phyloP scores from a whole-genome alignment of 2,888 invertebrate species.

The Neoitamus cyanurus region DNA sequence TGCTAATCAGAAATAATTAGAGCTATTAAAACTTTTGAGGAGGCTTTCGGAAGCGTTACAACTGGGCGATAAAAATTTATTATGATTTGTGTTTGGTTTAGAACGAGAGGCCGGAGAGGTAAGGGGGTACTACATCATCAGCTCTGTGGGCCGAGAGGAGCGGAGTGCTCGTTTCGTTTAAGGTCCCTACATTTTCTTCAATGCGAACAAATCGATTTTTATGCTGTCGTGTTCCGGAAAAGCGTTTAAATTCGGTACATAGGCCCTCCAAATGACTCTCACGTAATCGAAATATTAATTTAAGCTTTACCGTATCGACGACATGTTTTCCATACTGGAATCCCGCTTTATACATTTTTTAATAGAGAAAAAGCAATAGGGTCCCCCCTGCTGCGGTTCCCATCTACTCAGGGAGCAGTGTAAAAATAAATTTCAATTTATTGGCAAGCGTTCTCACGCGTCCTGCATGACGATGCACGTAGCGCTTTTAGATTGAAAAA shows the following conservation, averaged over 20 bases:
- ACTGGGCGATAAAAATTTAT: slow-evolving; percentile 29
- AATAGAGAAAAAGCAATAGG: background rate
- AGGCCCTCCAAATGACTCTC: background rate
- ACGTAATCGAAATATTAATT: slow-evolving; percentile 38
- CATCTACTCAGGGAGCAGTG: background rate
- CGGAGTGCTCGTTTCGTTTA: background rate
- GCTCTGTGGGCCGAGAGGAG: background rate
- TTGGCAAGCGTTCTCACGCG: background rate
- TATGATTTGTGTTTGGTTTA: slow-evolving; percentile 16
- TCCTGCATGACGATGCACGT: slow-evolving; percentile 5
- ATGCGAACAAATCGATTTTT: slow-evolving; percentile 21
- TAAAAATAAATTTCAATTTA: background rate
- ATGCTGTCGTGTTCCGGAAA: background rate
- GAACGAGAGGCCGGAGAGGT: background rate
- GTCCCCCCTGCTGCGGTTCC: background rate
- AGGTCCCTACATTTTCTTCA: background rate
- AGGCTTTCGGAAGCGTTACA: slow-evolving; percentile 9
- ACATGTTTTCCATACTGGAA: slow-evolving; percentile 28
- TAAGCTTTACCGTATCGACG: slow-evolving; percentile 14
- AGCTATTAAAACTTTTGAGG: slow-evolving; percentile 13
- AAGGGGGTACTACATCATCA: background rate
- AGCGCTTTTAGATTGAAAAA: background rate
- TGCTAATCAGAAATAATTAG: slow-evolving; percentile 35
- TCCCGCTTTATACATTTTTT: background rate
- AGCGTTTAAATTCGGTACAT: background rate